Conservation (phyloP, 2,888 invertebrate species). For the Campoplex nolae region DNA sequence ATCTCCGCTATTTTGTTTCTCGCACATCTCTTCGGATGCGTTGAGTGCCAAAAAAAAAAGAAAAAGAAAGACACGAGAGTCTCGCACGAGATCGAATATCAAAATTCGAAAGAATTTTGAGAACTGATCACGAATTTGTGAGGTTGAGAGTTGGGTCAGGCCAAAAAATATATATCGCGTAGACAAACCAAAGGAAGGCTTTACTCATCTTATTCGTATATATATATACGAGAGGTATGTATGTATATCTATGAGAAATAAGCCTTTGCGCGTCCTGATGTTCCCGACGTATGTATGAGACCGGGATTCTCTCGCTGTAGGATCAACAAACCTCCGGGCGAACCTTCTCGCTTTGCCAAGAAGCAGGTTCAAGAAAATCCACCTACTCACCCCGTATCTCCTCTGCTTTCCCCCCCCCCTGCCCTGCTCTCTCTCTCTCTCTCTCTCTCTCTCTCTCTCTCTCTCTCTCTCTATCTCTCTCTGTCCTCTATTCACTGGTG, state of each 20-base stretch:
- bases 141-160: neutral
- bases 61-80: neutral
- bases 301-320: slow-evolving; percentile 42
- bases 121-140: neutral
- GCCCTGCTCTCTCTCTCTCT: neutral
- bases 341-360: slow-evolving; percentile 45
- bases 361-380: slow-evolving; percentile 40
- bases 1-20: neutral
- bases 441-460: too few species aligned
- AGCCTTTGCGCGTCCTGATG: slow-evolving; percentile 14
- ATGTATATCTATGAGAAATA: neutral
- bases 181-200: neutral
- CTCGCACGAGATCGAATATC: neutral
- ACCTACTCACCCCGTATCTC: slow-evolving; percentile 15
- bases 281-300: slow-evolving; percentile 19
- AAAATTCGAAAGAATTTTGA: neutral
- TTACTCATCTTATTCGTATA: neutral
- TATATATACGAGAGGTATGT: neutral
- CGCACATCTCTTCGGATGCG: neutral
- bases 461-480: neutral
- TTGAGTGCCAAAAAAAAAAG: neutral
- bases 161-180: neutral
- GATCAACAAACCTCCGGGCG: slow-evolving; percentile 49
- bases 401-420: neutral
- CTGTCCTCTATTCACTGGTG: slow-evolving; percentile 21